phyloP scores from a whole-genome alignment of 2,113 vertebrate genomes.

The Sinocyclocheilus anophthalmus region DNA sequence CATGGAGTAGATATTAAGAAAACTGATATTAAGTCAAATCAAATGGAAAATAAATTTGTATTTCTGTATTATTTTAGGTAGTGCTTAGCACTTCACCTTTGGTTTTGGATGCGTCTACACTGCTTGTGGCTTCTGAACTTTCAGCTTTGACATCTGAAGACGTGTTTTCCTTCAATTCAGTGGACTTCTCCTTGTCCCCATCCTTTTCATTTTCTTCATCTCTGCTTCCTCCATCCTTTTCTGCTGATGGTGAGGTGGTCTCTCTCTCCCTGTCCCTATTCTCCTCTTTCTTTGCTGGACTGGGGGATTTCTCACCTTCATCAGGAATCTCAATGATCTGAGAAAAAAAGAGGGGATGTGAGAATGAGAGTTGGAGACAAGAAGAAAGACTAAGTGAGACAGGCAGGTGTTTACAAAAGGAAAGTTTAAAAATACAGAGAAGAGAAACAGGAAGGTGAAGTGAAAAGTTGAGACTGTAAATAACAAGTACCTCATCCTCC shows the following conservation, averaged over 20 bases:
- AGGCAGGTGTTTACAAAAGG: not conserved
- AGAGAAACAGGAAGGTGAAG: not conserved
- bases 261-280: constrained; percentile 68
- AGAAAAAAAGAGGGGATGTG: constrained; percentile 14
- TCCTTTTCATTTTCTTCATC: constrained; percentile 78
- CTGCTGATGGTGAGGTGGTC: constrained; percentile 8
- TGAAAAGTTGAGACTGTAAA: constrained; percentile 10
- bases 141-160: constrained; percentile 67
- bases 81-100: constrained; percentile 73
- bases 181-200: constrained; percentile 73
- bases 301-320: constrained; percentile 72
- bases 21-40: too few species aligned
- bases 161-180: constrained; percentile 54
- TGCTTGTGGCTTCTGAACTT: constrained; percentile 73
- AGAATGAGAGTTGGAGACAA: constrained; percentile 41
- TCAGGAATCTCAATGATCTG: constrained; percentile 81
- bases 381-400: not conserved
- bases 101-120: constrained; percentile 79
- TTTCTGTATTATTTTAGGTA: not conserved
- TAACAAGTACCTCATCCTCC: constrained; percentile 57
- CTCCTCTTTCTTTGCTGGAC: constrained; percentile 76
- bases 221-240: constrained; percentile 76
- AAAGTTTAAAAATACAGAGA: not conserved
- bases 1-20: not conserved
- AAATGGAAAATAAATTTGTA: not conserved